Base-by-base conservation (phyloP, 2,113 vertebrate species). In the Poeciliopsis retropinna region DNA sequence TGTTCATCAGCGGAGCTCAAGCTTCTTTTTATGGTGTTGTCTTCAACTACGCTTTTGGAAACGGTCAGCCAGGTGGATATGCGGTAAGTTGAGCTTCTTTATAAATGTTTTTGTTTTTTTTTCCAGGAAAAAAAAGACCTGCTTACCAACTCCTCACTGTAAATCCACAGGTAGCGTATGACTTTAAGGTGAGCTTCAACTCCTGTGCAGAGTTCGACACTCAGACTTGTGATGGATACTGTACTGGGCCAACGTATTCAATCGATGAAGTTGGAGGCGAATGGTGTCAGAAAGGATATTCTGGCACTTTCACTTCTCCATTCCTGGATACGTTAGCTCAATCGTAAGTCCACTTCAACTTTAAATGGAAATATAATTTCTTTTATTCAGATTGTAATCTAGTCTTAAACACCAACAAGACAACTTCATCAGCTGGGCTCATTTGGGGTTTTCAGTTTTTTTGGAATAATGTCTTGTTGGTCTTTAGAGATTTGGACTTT, bases 221-320 rank as follows among this genome's bases (percentile, higher is more conserved):
- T 19, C 2, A 1, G 13, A 3, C 1, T 30, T 62, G 27, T 30
- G 0, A 8, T 11, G 68, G 51, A 25, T 10, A 28, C 51, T 70
- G 68, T 60, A 32, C 6, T 25, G n/a, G 0, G 4, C 19, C 51
- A 1, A 0, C 1, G 31, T 30, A 29, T 17, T 2, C 15, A 30
- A 5, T 25, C 7, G 22, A 41, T 13, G 39, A 51, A 60, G 63
- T 31, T 30, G 67, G n/a, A 0, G 70, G 32, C n/a, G 39, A 62
- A 27, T 73, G 70, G 70, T 87, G 80, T 64, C 82, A 86, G 63
- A 68, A 0, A 1, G 84, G 81, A n/a, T 0, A 7, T 81, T 62
- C 60, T 27, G 32, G 11, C 34, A 11, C 34, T 37, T 37, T 37
- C 34, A 11, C 10, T 37, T 37, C 0, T 37, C 1, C 0, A 31